Evolutionary conservation across 2,797 vertebrate species (phyloP).

Genomic region (Platalea minor): DNA sequence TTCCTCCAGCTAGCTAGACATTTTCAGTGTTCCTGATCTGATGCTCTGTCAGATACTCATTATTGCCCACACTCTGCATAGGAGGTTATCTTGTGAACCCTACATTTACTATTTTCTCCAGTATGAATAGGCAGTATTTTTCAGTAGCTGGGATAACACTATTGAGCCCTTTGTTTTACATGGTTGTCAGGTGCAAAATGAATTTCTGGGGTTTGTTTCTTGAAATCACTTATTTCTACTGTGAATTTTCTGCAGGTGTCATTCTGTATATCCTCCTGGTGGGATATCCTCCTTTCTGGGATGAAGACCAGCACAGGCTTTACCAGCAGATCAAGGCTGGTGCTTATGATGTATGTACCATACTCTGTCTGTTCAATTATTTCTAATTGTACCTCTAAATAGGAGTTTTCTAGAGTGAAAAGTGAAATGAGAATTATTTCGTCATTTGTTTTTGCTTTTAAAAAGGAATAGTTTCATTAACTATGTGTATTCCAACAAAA

Average conservation of each 20-base stretch:
- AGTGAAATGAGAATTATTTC: background rate
- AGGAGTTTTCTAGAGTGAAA: background rate
- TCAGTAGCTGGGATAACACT: background rate
- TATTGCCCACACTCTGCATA: background rate
- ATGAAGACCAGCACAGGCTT: conserved; percentile 95
- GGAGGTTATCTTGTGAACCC: background rate
- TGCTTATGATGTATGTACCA: conserved; percentile 89
- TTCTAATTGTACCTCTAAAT: background rate
- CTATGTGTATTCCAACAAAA: background rate
- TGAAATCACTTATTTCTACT: conserved; percentile 18
- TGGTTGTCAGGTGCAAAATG: background rate
- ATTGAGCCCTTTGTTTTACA: background rate
- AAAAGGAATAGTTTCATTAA: background rate
- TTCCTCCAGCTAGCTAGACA: background rate
- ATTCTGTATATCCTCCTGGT: conserved; percentile 97
- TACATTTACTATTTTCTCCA: background rate
- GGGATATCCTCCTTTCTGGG: conserved; percentile 98
- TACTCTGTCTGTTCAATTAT: background rate
- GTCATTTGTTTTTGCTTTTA: background rate
- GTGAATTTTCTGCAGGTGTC: conserved; percentile 80
- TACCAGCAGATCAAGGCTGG: conserved; percentile 98
- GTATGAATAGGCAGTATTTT: background rate
- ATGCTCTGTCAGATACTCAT: background rate
- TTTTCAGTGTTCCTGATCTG: background rate
- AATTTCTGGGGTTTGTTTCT: conserved; percentile 1